A percentile compares a stretch with the other conserved stretches of the same genome.
Evolutionary conservation across 2,113 vertebrate genomes (phyloP).

Genomic region (Scalopus aquaticus): DNA sequence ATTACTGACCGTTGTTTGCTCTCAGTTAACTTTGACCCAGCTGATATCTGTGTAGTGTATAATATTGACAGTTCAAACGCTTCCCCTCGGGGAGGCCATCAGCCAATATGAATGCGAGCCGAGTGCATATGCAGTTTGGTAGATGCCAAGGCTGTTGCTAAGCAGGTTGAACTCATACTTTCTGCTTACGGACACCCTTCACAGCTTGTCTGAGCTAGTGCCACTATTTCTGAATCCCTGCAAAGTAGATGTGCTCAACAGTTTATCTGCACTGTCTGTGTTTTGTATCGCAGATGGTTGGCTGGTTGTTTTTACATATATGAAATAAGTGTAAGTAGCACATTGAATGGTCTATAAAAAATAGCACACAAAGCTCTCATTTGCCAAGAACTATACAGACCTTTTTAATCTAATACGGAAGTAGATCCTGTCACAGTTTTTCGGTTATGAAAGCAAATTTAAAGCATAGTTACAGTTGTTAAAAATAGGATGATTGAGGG

Average conservation of each 20-base stretch:
- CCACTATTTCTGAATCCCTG: not conserved
- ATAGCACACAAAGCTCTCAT: not conserved
- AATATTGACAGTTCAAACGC: not conserved
- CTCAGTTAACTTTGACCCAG: not conserved
- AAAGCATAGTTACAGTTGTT: not conserved
- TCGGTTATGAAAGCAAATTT: not conserved
- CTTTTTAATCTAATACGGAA: not conserved
- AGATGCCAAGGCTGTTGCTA: not conserved
- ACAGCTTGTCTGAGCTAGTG: not conserved
- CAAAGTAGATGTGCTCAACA: not conserved
- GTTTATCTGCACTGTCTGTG: not conserved
- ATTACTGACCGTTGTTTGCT: not conserved
- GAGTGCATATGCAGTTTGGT: accelerated
- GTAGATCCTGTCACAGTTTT: not conserved
- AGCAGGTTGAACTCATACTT: not conserved
- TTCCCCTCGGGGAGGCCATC: not conserved
- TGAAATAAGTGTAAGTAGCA: not conserved
- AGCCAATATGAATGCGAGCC: not conserved
- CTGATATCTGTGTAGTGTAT: not conserved
- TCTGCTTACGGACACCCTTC: not conserved
- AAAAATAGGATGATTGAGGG: constrained; percentile 43
- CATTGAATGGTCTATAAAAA: not conserved
- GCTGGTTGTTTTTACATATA: not conserved
- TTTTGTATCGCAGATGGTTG: not conserved
- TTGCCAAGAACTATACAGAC: not conserved